Conservation (phyloP, 2,888 invertebrate genomes). For the Brachypterus glaber region DNA sequence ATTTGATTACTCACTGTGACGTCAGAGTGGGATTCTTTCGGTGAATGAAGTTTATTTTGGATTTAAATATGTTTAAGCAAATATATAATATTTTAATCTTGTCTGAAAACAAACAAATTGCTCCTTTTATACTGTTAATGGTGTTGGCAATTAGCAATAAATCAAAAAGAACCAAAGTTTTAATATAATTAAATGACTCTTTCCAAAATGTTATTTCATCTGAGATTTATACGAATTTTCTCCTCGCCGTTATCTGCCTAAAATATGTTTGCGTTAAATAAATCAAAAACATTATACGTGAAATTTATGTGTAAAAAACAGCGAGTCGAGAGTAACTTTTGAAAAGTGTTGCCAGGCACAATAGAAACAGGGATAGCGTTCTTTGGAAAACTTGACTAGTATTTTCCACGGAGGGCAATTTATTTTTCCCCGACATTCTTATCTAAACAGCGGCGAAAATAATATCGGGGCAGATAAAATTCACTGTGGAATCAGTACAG, state of each 20-base stretch:
- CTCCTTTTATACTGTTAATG: too few relatives aligned
- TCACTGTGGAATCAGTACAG: constrained; percentile 38
- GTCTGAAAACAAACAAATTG: too few relatives aligned
- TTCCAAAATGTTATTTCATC: too few relatives aligned
- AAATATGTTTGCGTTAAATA: constrained; percentile 26
- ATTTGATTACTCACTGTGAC: too few relatives aligned
- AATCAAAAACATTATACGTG: constrained; percentile 24
- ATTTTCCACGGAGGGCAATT: constrained; percentile 44
- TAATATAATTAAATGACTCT: too few relatives aligned
- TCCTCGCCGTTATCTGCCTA: constrained; percentile 20
- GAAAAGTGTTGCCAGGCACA: constrained; percentile 27
- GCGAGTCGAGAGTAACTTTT: constrained; percentile 12
- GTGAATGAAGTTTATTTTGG: too few relatives aligned
- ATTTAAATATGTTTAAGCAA: too few relatives aligned
- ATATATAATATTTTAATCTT: too few relatives aligned
- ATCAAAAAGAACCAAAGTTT: too few relatives aligned
- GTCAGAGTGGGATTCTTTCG: too few relatives aligned
- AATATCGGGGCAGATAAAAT: constrained; percentile 43
- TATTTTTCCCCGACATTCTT: constrained; percentile 42
- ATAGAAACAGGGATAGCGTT: constrained; percentile 38
- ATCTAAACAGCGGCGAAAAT: constrained; percentile 45
- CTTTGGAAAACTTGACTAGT: constrained; percentile 41
- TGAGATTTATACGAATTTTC: too few relatives aligned
- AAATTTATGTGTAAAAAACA: constrained; percentile 22
- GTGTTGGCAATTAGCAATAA: too few relatives aligned